A percentile compares a stretch with the other conserved stretches of the same genome.
Conservation (phyloP, 2,113 vertebrate species). For the Bos taurus region DNA sequence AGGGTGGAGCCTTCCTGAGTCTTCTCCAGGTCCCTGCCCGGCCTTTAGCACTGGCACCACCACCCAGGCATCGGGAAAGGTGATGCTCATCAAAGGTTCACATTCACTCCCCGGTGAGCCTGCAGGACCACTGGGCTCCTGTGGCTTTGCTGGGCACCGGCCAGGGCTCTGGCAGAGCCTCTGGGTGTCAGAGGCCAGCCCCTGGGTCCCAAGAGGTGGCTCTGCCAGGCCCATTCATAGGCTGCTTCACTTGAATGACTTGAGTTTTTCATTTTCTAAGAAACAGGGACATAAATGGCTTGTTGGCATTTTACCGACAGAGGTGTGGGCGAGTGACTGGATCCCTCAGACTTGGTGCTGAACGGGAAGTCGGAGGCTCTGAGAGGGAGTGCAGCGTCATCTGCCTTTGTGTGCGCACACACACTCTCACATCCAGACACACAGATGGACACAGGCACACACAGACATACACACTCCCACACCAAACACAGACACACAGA, state of each 20-base stretch:
- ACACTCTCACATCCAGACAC: background rate
- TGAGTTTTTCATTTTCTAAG: constrained; percentile 59
- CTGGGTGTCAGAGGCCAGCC: background rate
- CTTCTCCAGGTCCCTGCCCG: background rate
- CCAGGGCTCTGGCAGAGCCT: background rate
- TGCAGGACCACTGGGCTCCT: background rate
- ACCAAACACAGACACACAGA: background rate
- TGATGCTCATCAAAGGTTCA: fast-evolving
- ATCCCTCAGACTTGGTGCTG: constrained; percentile 12
- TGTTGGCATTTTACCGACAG: constrained; percentile 57
- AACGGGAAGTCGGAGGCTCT: background rate
- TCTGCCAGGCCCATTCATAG: background rate
- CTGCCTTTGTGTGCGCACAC: background rate
- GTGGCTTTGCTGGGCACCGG: fast-evolving
- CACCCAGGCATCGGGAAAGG: background rate
- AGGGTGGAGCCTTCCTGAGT: background rate
- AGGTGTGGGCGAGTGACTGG: constrained; percentile 57
- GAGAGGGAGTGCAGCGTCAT: background rate
- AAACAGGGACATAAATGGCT: constrained; percentile 48
- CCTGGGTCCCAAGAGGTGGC: background rate
- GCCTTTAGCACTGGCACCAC: background rate
- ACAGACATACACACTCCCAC: background rate
- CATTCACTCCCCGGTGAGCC: background rate
- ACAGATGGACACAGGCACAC: background rate
- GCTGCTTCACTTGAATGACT: constrained; percentile 50